Base-by-base conservation (phyloP, 2,888 invertebrate species). In the Anthoptus insignis region DNA sequence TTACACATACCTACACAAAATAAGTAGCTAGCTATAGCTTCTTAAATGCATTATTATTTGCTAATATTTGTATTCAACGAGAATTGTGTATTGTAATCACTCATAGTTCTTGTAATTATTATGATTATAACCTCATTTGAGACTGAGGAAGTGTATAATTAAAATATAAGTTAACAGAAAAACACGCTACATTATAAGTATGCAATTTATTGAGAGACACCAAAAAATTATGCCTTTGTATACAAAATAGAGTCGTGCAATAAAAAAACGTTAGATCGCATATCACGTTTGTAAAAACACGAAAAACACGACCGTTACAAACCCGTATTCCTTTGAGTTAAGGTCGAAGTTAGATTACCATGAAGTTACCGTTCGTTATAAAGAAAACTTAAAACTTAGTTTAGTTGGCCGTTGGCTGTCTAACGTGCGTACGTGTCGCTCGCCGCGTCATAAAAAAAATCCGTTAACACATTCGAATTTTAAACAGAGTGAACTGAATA, bases 351-450 rank as follows among this genome's bases (percentile, higher is more conserved):
- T 49, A 52, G 39, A 37, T 49, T 58, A 60, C 54, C 34, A 29
- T 47, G 45, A 45, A 54, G 54, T 45, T 50, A 37, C 14, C 42
- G 29, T 47, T 45, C 32, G 61, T 24, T 47, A 14, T 54, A 61
- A 45, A 61, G 61, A 61, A n/a, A n/a, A n/a, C n/a, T 61, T 61
- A 61, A 61, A 27, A 21, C 53, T 22, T 22, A 61, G 77, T 76
- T 77, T 78, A 82, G 82, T 83, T 47, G 49, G 64, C 54, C 64
- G 50, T 61, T 57, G 69, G 69, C 70, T 58, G 42, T 11, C 2
- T 7, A 70, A 64, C 70, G 73, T 72, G 75, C 75, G 79, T 66
- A 19, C 7, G 70, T 72, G 75, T 71, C 73, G 77, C 66, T 16
- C 45, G 57, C 59, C 61, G 68, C 47, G 5, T 22, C 22, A 39